Evolutionary conservation across 2,888 invertebrate genomes (phyloP).

Genomic region (Orchestes rusci): DNA sequence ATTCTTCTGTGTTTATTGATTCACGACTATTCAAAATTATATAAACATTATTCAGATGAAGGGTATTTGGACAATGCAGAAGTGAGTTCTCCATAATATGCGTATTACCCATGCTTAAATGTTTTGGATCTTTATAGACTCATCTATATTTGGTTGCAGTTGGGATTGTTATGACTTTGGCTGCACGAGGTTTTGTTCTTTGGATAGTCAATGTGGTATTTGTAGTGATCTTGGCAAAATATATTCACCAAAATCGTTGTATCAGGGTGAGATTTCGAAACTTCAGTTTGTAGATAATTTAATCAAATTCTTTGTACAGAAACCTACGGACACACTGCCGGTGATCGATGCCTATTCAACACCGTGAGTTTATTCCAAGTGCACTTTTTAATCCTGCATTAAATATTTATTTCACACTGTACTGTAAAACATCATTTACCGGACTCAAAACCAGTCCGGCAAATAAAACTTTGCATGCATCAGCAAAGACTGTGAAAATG

Average conservation of each 20-base stretch:
- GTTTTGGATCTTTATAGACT: neutral
- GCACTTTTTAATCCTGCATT: neutral
- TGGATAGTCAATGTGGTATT: slow-evolving; percentile 43
- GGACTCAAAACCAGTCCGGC: too few species aligned
- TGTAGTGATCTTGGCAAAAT: slow-evolving; percentile 23
- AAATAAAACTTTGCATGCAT: too few species aligned
- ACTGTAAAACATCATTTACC: neutral
- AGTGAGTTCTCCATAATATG: neutral
- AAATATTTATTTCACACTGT: neutral
- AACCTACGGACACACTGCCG: too few species aligned
- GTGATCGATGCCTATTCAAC: slow-evolving; percentile 5
- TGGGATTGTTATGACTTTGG: slow-evolving; percentile 36
- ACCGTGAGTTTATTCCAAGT: neutral
- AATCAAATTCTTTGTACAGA: neutral
- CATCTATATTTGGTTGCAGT: neutral
- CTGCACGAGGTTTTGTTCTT: slow-evolving; percentile 43
- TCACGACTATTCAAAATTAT: slow-evolving; percentile 7
- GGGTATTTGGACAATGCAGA: neutral
- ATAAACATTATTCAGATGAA: neutral
- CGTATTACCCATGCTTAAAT: neutral
- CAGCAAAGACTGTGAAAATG: too few species aligned
- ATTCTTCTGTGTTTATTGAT: slow-evolving; percentile 11
- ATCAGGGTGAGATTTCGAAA: slow-evolving; percentile 1
- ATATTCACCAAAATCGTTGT: slow-evolving; percentile 6
- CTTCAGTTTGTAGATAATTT: too few species aligned